These are phyloP conservation scores for Polietes domitor DNA, from an alignment of 2,888 invertebrate genomes.

Conservation along the genomic window DNA sequence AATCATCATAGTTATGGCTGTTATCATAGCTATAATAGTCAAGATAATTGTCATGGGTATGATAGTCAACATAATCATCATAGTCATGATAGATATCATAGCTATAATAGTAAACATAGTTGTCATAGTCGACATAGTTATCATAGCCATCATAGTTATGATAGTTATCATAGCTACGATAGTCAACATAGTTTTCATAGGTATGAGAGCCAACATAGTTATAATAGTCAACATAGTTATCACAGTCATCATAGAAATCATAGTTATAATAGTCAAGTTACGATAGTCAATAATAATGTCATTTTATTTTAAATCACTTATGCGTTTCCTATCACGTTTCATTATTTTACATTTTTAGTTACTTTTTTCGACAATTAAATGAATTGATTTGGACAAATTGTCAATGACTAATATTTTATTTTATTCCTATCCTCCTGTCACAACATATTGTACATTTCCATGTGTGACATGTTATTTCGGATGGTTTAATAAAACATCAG, in stretches of 20 bases:
- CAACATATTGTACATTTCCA: too few species aligned
- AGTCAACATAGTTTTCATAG: not conserved
- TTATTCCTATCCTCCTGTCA: too few species aligned
- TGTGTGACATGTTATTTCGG: too few species aligned
- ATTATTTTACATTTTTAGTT: too few species aligned
- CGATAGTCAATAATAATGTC: not conserved
- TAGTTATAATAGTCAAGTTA: not conserved
- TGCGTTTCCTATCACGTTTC: too few species aligned
- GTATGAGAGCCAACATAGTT: not conserved
- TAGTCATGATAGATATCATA: not conserved
- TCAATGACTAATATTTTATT: too few species aligned
- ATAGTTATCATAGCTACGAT: not conserved
- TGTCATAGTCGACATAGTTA: not conserved
- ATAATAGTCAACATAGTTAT: too few species aligned
- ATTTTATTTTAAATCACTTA: too few species aligned
- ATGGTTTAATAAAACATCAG: too few species aligned
- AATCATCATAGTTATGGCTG: too few species aligned
- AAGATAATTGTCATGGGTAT: not conserved
- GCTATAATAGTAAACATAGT: not conserved
- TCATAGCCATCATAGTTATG: not conserved
- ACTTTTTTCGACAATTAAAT: too few species aligned
- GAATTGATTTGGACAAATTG: too few species aligned
- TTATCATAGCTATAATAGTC: not conserved
- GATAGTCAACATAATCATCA: not conserved
- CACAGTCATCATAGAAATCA: not conserved